Percentiles rank a stretch among this genome's conserved stretches.
phyloP scores from a whole-genome alignment of 2,888 invertebrate species.

The Dusona sp. region DNA sequence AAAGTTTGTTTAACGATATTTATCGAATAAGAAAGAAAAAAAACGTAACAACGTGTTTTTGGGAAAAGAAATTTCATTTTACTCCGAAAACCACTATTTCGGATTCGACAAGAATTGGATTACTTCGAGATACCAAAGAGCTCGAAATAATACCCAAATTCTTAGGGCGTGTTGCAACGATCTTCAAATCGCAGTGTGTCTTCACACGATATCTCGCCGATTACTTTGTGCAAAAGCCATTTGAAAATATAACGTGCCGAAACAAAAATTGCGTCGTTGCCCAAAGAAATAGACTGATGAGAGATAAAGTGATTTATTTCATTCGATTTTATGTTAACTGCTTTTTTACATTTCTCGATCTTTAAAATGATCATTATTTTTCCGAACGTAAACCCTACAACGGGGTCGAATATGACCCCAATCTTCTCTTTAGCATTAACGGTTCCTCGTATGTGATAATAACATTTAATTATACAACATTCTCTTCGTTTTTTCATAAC shows the following conservation, averaged over 20 bases:
- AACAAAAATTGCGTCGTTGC: not conserved
- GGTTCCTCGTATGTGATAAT: no score
- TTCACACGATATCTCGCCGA: not conserved
- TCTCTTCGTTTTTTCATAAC: no score
- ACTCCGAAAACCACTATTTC: not conserved
- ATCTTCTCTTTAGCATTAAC: no score
- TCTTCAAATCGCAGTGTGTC: conserved; percentile 23
- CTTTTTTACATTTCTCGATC: not conserved
- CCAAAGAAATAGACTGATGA: not conserved
- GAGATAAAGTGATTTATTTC: not conserved
- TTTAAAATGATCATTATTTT: not conserved
- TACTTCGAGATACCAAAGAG: conserved; percentile 7
- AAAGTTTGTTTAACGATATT: conserved; percentile 42
- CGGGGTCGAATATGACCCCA: no score
- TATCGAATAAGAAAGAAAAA: conserved; percentile 11
- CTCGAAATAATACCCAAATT: conserved; percentile 7
- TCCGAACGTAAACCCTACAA: no score
- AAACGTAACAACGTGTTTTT: not conserved
- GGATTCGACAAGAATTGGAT: not conserved
- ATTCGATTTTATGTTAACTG: not conserved
- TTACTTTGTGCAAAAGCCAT: not conserved
- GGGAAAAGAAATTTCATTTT: not conserved
- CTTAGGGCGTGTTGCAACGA: not conserved
- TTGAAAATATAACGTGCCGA: not conserved
- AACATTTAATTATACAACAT: no score